Percentiles rank a stretch among this genome's conserved stretches.
These are phyloP conservation scores for Pelodytes ibericus DNA, from an alignment of 2,797 vertebrate species.

Conservation along the genomic window DNA sequence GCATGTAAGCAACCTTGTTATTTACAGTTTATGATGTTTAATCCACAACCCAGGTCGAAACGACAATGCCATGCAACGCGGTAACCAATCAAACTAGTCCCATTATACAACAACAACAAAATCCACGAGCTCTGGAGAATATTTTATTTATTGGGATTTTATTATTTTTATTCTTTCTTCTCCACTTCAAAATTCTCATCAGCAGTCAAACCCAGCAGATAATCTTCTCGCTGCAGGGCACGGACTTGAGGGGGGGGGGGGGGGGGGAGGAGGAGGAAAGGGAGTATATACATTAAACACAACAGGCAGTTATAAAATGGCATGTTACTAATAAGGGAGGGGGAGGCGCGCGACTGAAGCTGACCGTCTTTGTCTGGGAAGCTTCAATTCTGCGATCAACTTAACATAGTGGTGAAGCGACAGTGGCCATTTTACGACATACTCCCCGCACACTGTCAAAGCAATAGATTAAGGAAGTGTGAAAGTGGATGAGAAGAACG, in stretches of 20 bases:
- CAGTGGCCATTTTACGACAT: slow-evolving; percentile 17
- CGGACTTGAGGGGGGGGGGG: slow-evolving; percentile 21
- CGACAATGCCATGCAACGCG: no score
- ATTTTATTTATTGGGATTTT: no score
- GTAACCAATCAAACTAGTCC: no score
- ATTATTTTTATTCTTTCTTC: no score
- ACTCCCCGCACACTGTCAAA: neutral
- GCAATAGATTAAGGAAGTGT: no score
- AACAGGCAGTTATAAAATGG: slow-evolving; percentile 32
- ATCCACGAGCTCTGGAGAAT: no score
- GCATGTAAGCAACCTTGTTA: no score
- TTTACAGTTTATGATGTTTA: no score
- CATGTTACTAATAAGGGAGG: slow-evolving; percentile 13
- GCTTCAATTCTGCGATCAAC: neutral
- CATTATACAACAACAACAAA: no score
- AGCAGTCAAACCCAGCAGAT: no score
- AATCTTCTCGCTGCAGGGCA: slow-evolving; percentile 36
- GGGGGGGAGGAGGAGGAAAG: slow-evolving; percentile 18
- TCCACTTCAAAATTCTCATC: no score
- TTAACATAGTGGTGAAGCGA: neutral
- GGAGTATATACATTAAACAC: slow-evolving; percentile 21
- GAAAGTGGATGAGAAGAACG: neutral
- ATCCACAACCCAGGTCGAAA: no score
- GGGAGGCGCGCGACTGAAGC: neutral
- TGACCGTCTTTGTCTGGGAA: slow-evolving; percentile 16